phyloP scores from a whole-genome alignment of 2,113 vertebrate genomes.

The Platysternon megacephalum region DNA sequence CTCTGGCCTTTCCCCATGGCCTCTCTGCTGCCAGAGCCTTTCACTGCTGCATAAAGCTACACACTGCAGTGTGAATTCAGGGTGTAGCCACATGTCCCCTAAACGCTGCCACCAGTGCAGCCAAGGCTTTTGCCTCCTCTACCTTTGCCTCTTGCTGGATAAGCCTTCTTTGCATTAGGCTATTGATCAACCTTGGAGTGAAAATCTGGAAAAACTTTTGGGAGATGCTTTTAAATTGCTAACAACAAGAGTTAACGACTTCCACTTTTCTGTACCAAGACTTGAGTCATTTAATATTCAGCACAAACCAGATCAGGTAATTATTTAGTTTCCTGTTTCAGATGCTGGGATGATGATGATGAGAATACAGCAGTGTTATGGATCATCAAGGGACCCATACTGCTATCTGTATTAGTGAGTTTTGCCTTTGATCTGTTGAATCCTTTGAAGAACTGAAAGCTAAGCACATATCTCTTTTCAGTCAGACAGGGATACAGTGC shows the following conservation, averaged over 20 bases:
- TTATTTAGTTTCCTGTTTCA: neutral
- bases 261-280: neutral
- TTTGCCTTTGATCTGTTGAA: neutral
- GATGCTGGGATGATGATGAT: slow-evolving; percentile 83
- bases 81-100: neutral
- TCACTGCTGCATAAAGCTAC: no score
- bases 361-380: slow-evolving; percentile 72
- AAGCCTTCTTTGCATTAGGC: neutral
- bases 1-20: no score
- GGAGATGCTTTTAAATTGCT: neutral
- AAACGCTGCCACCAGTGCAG: neutral
- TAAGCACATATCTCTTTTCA: neutral
- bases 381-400: slow-evolving; percentile 82
- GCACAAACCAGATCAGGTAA: neutral
- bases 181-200: neutral
- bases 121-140: no score
- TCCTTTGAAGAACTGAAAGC: neutral
- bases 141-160: neutral
- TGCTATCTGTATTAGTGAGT: slow-evolving; percentile 79
- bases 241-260: neutral
- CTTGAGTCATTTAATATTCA: neutral
- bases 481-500: neutral
- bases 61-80: no score
- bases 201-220: neutral
- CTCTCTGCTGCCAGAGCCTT: no score